phyloP scores from a whole-genome alignment of 2,888 invertebrate species.

The Congeria kusceri region DNA sequence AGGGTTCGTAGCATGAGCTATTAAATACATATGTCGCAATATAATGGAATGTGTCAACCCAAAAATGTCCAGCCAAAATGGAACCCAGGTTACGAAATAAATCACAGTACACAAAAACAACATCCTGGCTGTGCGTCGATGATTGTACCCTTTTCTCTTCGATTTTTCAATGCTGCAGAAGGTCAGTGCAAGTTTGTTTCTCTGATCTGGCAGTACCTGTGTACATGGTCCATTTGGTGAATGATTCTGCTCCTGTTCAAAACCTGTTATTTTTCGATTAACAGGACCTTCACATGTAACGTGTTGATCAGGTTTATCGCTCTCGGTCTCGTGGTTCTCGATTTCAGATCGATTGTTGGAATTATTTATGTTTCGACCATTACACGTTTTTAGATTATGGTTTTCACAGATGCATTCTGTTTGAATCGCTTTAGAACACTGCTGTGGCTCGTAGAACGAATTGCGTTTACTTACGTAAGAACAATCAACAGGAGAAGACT shows the following conservation, averaged over 20 bases:
- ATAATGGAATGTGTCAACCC: conserved; percentile 66
- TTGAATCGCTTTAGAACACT: too few relatives aligned
- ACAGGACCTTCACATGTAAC: conserved; percentile 5
- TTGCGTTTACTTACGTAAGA: too few relatives aligned
- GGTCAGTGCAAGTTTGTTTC: background rate
- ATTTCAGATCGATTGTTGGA: background rate
- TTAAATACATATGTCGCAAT: conserved; percentile 73
- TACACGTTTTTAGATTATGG: too few relatives aligned
- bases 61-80: conserved; percentile 80
- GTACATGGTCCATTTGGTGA: background rate
- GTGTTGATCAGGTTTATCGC: background rate
- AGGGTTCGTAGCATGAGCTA: conserved; percentile 77
- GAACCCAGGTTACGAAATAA: conserved; percentile 76
- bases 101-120: conserved; percentile 77
- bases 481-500: too few relatives aligned
- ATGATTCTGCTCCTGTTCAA: background rate
- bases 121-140: conserved; percentile 76
- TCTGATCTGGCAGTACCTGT: background rate
- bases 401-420: too few relatives aligned
- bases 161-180: conserved; percentile 31
- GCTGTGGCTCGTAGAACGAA: too few relatives aligned
- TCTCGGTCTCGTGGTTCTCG: background rate
- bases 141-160: conserved; percentile 49
- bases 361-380: too few relatives aligned
- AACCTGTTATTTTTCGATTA: background rate